Percentiles rank a stretch among this genome's conserved stretches.
phyloP scores from a whole-genome alignment of 1,140 invertebrate species.

The Neodiprion fabricii region DNA sequence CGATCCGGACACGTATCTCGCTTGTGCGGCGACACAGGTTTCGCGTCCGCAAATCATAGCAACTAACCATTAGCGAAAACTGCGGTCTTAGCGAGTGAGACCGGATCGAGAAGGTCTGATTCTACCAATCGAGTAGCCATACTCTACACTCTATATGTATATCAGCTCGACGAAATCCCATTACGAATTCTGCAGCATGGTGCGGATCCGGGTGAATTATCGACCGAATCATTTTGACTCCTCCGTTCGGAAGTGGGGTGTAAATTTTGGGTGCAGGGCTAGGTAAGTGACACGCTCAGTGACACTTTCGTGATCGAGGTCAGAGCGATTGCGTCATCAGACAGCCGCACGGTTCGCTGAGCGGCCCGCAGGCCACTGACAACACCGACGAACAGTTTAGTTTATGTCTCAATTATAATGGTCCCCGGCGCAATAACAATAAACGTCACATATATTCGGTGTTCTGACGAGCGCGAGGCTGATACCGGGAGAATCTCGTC shows the following conservation, averaged over 20 bases:
- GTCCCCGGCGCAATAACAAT: slow-evolving; percentile 48
- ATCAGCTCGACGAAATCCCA: neutral
- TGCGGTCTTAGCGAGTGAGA: neutral
- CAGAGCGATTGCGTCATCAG: neutral
- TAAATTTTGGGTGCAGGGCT: neutral
- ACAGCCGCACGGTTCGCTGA: neutral
- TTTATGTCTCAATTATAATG: slow-evolving; percentile 53
- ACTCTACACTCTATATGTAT: too few relatives aligned
- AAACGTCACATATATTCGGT: slow-evolving; percentile 47
- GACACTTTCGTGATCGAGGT: slow-evolving; percentile 6
- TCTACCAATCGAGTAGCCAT: neutral
- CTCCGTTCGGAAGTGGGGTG: neutral
- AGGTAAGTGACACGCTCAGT: neutral
- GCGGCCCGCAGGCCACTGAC: neutral
- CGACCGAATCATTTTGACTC: neutral
- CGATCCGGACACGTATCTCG: neutral
- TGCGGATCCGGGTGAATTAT: neutral
- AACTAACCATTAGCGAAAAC: neutral
- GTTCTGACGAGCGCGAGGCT: slow-evolving; percentile 15
- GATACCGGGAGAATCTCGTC: slow-evolving; percentile 39
- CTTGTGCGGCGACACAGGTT: neutral
- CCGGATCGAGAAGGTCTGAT: neutral
- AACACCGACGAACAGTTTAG: slow-evolving; percentile 20
- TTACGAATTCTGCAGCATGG: neutral
- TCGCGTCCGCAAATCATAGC: neutral